phyloP scores from a whole-genome alignment of 2,888 invertebrate species.

The Zaprionus obscuricornis region DNA sequence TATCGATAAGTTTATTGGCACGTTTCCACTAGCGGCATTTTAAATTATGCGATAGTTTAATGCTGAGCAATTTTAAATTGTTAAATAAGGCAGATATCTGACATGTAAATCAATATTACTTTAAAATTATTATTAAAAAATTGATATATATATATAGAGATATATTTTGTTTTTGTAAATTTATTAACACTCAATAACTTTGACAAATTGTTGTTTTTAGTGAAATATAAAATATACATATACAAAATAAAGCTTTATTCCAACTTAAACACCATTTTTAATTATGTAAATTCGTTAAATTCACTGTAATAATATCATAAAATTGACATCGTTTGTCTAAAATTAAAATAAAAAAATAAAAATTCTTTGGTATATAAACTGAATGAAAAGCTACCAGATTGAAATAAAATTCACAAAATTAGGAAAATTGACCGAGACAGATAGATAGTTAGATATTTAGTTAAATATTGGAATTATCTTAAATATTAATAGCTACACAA shows the following conservation, averaged over 20 bases:
- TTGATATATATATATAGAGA: slow-evolving; percentile 38
- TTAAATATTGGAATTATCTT: slow-evolving; percentile 37
- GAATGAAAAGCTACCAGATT: slow-evolving; percentile 55
- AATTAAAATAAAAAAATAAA: slow-evolving; percentile 35
- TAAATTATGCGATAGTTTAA: too few species aligned
- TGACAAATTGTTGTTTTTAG: slow-evolving; percentile 34
- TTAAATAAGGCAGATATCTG: too few species aligned
- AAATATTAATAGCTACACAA: slow-evolving; percentile 56
- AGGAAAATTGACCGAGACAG: slow-evolving; percentile 54
- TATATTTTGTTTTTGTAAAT: too few species aligned
- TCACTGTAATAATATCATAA: slow-evolving; percentile 26
- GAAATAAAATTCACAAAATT: slow-evolving; percentile 34
- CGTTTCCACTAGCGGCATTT: neutral
- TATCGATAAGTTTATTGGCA: slow-evolving; percentile 24
- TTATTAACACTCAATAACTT: slow-evolving; percentile 62
- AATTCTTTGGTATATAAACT: slow-evolving; percentile 65
- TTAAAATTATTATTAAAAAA: too few species aligned
- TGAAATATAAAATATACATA: slow-evolving; percentile 15
- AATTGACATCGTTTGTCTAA: slow-evolving; percentile 30
- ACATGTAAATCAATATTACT: too few species aligned
- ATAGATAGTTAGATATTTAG: slow-evolving; percentile 19
- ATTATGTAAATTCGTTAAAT: slow-evolving; percentile 45
- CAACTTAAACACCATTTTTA: slow-evolving; percentile 55
- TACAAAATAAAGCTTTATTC: slow-evolving; percentile 65
- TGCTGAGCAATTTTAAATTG: too few species aligned